These are phyloP conservation scores for Muscina levida DNA, from an alignment of 2,888 invertebrate genomes.

Conservation along the genomic window DNA sequence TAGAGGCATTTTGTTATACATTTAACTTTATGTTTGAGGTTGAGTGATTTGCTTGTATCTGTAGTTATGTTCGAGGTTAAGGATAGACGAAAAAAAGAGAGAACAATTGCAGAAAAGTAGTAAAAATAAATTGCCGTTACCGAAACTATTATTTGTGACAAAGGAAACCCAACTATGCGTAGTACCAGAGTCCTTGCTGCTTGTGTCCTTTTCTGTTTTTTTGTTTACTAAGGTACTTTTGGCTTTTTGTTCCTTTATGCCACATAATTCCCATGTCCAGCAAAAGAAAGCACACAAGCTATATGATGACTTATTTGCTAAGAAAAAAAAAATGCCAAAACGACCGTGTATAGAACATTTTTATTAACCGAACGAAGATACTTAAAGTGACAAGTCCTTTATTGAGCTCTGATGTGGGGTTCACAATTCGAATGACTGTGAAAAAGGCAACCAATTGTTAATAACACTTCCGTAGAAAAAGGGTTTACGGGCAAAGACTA, in stretches of 20 bases:
- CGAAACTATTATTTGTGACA: constrained; percentile 62
- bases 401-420: constrained; percentile 10
- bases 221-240: constrained; percentile 10
- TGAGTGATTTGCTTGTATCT: constrained; percentile 31
- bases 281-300: constrained; percentile 6
- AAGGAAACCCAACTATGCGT: constrained; percentile 56
- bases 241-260: constrained; percentile 16
- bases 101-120: constrained; percentile 39
- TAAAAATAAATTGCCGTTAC: constrained; percentile 58
- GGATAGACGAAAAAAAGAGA: constrained; percentile 30
- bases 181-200: constrained; percentile 19
- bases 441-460: constrained; percentile 43
- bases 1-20: constrained; percentile 28
- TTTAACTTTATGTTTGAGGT: constrained; percentile 37
- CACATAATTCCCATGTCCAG: background rate
- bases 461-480: constrained; percentile 57
- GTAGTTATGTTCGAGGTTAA: background rate
- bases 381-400: constrained; percentile 40
- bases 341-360: background rate
- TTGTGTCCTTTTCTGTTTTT: constrained; percentile 28
- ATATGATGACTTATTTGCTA: constrained; percentile 54
- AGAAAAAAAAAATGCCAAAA: constrained; percentile 1
- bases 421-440: background rate
- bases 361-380: constrained; percentile 27
- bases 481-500: constrained; percentile 2